A percentile compares a stretch with the other conserved stretches of the same genome.
phyloP scores from a whole-genome alignment of 2,888 invertebrate genomes.

The Drosophila subquinaria region DNA sequence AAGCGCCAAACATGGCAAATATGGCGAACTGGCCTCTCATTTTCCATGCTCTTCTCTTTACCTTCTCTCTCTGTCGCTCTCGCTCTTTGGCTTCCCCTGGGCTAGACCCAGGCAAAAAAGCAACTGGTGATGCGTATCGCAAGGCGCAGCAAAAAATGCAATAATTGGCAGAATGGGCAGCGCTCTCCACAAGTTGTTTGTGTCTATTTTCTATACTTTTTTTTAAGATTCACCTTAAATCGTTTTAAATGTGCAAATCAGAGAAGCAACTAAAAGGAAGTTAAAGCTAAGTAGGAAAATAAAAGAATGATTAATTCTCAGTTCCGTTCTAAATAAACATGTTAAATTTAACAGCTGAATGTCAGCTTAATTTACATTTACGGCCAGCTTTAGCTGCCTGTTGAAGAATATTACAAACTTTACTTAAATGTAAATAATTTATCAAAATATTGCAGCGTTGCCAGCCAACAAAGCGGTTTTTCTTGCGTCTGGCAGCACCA shows the following conservation, averaged over 20 bases:
- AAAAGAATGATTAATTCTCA: background rate
- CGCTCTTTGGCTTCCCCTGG: background rate
- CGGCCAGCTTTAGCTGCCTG: background rate
- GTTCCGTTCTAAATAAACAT: background rate
- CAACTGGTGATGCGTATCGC: conserved; percentile 64
- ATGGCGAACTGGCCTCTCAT: conserved; percentile 53
- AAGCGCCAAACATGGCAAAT: conserved; percentile 50
- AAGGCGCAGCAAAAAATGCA: conserved; percentile 35
- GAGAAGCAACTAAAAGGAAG: background rate
- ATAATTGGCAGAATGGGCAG: conserved; percentile 5
- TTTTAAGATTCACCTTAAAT: conserved; percentile 21
- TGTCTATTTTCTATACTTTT: background rate
- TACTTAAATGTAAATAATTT: background rate
- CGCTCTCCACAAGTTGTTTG: conserved; percentile 3
- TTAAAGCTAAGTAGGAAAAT: background rate
- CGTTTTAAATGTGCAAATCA: conserved; percentile 17
- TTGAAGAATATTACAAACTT: background rate
- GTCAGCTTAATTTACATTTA: background rate
- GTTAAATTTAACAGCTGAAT: background rate
- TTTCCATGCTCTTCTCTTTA: conserved; percentile 4
- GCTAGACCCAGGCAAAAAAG: conserved; percentile 42
- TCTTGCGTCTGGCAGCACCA: no score
- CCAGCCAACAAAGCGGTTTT: no score
- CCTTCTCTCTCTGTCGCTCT: background rate
- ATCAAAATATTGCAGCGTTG: no score